Conservation (phyloP, 92 coral and sea anemone genomes). For the Diadumene lineata region DNA sequence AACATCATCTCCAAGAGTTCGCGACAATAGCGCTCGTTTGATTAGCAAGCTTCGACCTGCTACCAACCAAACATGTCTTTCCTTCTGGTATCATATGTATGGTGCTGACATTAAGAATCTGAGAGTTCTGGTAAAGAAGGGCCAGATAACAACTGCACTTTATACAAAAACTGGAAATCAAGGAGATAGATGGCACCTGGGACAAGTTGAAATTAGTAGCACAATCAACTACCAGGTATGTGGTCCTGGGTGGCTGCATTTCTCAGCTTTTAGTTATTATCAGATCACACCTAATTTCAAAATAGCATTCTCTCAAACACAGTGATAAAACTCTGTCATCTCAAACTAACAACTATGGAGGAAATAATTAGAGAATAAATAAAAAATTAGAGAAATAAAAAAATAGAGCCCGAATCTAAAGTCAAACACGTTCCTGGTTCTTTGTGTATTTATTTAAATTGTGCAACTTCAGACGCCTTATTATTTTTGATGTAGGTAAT, state of each 20-base stretch:
- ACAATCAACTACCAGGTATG: background rate
- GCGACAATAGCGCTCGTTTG: constrained; percentile 59
- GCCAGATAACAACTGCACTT: constrained; percentile 53
- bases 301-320: too few species aligned
- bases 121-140: constrained; percentile 60
- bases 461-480: too few species aligned
- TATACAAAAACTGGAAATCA: constrained; percentile 70
- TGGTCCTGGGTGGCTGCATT: background rate
- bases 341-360: too few species aligned
- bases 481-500: constrained; percentile 48
- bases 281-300: background rate
- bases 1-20: background rate
- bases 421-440: background rate
- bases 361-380: too few species aligned
- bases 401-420: too few species aligned
- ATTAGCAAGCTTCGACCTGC: constrained; percentile 50
- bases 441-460: too few species aligned
- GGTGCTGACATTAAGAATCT: constrained; percentile 67
- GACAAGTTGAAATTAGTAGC: constrained; percentile 44
- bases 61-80: constrained; percentile 56
- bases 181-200: constrained; percentile 66
- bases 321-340: too few species aligned
- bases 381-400: too few species aligned
- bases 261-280: background rate
- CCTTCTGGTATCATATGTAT: constrained; percentile 92